Evolutionary conservation across 1,140 invertebrate species (phyloP).

Genomic region (Metaphire vulgaris): DNA sequence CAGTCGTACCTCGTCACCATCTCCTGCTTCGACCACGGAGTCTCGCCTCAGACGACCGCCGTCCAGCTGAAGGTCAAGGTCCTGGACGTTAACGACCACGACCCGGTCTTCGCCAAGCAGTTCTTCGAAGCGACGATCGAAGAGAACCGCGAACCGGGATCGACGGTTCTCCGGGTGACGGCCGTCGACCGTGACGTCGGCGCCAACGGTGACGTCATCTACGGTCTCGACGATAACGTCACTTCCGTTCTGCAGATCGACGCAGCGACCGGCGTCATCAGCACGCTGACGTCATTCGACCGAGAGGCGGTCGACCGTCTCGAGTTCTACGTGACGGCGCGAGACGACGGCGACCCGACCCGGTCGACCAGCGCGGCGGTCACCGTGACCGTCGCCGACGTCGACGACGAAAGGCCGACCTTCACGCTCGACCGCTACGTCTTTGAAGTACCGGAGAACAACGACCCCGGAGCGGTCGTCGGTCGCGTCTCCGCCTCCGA

Average conservation of each 20-base stretch:
- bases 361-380: slow-evolving; percentile 9
- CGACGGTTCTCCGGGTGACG: slow-evolving; percentile 69
- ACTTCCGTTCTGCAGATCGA: slow-evolving; percentile 15
- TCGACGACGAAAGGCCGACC: slow-evolving; percentile 23
- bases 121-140: slow-evolving; percentile 49
- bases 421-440: slow-evolving; percentile 24
- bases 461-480: background rate
- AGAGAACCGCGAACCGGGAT: slow-evolving; percentile 75
- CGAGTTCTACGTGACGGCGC: slow-evolving; percentile 19
- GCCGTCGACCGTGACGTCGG: slow-evolving; percentile 82
- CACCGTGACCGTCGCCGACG: slow-evolving; percentile 15
- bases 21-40: slow-evolving; percentile 20
- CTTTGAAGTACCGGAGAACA: slow-evolving; percentile 22
- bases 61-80: slow-evolving; percentile 20
- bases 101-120: slow-evolving; percentile 15
- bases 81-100: slow-evolving; percentile 28
- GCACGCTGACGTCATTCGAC: slow-evolving; percentile 24
- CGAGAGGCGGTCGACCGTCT: slow-evolving; percentile 18
- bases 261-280: slow-evolving; percentile 15
- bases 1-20: slow-evolving; percentile 8
- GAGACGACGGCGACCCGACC: slow-evolving; percentile 12
- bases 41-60: slow-evolving; percentile 10
- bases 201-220: slow-evolving; percentile 90
- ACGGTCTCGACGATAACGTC: slow-evolving; percentile 57
- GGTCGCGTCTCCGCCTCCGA: slow-evolving; percentile 10